Evolutionary conservation across 2,113 vertebrate genomes (phyloP), one percentile per base, ranked within the genome.

Genomic region (Vulpes lagopus): DNA sequence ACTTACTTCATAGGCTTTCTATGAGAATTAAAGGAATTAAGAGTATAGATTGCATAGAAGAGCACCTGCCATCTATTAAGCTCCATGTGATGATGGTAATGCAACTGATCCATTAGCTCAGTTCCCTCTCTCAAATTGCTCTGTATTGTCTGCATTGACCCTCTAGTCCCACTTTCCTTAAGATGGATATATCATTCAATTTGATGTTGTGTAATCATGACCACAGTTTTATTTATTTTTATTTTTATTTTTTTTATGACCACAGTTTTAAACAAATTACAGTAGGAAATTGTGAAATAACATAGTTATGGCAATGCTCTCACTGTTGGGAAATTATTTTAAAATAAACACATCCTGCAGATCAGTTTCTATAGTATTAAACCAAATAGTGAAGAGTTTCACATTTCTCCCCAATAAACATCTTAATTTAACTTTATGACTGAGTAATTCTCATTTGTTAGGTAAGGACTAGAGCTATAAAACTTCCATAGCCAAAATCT

Each of bases 381-480:
- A 79, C 32, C 38, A 74, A 92, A 86, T 0, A 81, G 27, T 4
- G 43, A 90, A 78, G 30, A 22, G 25, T 59, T 55, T 82, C 20
- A 4, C 30, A 35, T 85, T 71, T 91, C 8, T 96, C 83, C 59
- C 35, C 67, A 79, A 32, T 83, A 81, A 92, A 51, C 9, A 64
- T 92, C 69, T 78, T 55, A 59, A 57, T 81, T 87, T 79, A 88
- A 38, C 55, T 60, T 94, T 73, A 74, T 89, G 60, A 43, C 53
- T 49, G 11, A 92, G 15, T 1, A 92, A 79, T 65, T n/a, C 20
- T 82, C 5, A 65, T 71, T 65, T 94, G 49, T 38, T 60, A 87
- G 55, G 55, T 92, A 73, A 19, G 19, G 62, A 22, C 5, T 86
- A 23, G 51, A 64, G 57, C 32, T 43, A 55, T 89, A 23, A 91